Evolutionary conservation across 2,797 vertebrate genomes (phyloP).

Genomic region (Lagocephalus sceleratus): DNA sequence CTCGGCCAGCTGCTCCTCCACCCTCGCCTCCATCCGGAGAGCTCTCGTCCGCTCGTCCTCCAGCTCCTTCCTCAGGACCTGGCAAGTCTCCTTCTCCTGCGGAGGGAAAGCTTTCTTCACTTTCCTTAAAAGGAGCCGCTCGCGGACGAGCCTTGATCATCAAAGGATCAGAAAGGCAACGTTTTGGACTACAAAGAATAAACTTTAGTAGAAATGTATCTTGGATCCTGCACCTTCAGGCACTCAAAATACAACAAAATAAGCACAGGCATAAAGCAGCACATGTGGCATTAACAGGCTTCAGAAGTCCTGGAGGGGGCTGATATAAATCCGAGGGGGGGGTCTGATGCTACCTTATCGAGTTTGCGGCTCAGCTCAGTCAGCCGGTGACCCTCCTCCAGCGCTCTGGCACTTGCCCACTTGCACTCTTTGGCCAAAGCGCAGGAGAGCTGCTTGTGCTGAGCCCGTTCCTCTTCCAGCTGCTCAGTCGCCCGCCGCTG

Average conservation of each 20-base stretch:
- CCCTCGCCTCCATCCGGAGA: constrained; percentile 90
- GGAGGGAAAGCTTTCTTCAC: not conserved
- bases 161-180: too few species aligned
- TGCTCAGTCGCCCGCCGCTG: constrained; percentile 85
- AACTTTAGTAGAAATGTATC: too few species aligned
- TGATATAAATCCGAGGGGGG: too few species aligned
- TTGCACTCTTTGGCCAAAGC: constrained; percentile 93
- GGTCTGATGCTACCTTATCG: constrained; percentile 69
- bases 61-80: constrained; percentile 81
- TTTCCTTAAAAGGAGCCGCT: too few species aligned
- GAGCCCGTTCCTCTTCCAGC: constrained; percentile 88
- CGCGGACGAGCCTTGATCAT: too few species aligned
- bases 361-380: constrained; percentile 82
- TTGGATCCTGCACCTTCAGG: too few species aligned
- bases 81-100: constrained; percentile 80
- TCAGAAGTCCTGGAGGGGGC: too few species aligned
- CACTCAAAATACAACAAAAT: too few species aligned
- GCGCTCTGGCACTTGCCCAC: constrained; percentile 85
- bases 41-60: constrained; percentile 83
- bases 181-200: too few species aligned
- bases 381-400: constrained; percentile 88
- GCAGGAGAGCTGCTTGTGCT: constrained; percentile 91
- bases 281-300: too few species aligned
- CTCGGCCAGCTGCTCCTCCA: constrained; percentile 94
- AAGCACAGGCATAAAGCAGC: too few species aligned